Conservation (phyloP, 2,888 invertebrate genomes). For the Plutella xylostella region DNA sequence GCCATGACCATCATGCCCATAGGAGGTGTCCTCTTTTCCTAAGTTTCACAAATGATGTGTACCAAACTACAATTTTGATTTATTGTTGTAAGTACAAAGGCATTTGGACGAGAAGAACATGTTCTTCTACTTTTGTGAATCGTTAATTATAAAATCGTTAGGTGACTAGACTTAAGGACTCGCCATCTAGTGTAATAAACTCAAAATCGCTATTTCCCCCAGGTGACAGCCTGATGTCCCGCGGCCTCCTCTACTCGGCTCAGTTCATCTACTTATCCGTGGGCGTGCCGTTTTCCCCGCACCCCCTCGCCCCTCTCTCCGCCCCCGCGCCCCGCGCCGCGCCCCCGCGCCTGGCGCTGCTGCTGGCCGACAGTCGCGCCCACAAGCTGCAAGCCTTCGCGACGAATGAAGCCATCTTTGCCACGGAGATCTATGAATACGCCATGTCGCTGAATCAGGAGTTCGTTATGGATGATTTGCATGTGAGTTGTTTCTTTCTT, state of each 20-base stretch:
- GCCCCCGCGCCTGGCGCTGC: constrained; percentile 77
- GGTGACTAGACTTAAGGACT: no score
- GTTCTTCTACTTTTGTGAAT: no score
- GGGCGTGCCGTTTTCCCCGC: constrained; percentile 71
- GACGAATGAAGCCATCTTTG: constrained; percentile 87
- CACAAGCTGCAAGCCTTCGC: constrained; percentile 76
- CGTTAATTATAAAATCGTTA: no score
- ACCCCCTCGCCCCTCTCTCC: constrained; percentile 42
- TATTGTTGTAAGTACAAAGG: no score
- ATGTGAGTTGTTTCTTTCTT: constrained; percentile 69
- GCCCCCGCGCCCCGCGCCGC: constrained; percentile 32
- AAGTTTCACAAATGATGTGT: no score
- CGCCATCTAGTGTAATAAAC: no score
- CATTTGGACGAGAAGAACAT: no score
- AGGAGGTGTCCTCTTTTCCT: no score
- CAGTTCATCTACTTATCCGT: constrained; percentile 97
- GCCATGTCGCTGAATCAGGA: constrained; percentile 83
- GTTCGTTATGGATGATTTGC: constrained; percentile 79
- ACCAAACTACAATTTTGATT: no score
- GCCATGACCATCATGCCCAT: no score
- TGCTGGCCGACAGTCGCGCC: constrained; percentile 79
- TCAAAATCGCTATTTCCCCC: no score
- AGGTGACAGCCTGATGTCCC: constrained; percentile 78
- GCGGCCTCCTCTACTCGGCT: constrained; percentile 89
- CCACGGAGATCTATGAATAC: constrained; percentile 96